These are phyloP conservation scores for Telmatochromis sp. DNA, from an alignment of 2,113 vertebrate species.

Conservation along the genomic window DNA sequence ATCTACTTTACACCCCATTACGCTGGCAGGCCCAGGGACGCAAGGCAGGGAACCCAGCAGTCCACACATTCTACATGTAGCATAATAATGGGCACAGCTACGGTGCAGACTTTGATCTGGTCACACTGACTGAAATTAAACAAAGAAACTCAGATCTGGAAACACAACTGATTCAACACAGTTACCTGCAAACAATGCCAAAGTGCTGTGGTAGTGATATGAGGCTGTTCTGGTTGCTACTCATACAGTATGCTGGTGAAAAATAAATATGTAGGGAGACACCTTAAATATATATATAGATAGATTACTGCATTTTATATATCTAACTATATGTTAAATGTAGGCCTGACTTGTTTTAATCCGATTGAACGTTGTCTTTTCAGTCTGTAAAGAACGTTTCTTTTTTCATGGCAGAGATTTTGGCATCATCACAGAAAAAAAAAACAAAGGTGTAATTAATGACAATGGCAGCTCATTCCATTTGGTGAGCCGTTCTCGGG, in stretches of 20 bases:
- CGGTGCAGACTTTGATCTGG: constrained; percentile 23
- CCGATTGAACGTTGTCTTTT: background rate
- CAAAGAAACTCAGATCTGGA: background rate
- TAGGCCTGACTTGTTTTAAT: background rate
- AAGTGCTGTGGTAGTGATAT: background rate
- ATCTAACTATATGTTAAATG: background rate
- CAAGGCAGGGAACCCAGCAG: background rate
- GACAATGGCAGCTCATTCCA: background rate
- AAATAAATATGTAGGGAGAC: background rate
- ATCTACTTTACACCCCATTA: constrained; percentile 59
- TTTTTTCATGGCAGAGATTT: background rate
- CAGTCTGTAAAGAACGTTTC: background rate
- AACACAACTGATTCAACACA: background rate
- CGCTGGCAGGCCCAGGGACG: background rate
- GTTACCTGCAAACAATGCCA: background rate
- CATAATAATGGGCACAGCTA: constrained; percentile 22
- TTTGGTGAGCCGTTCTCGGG: background rate
- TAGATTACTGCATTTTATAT: background rate
- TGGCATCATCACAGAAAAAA: background rate
- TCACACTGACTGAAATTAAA: background rate
- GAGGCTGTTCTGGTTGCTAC: background rate
- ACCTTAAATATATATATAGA: background rate
- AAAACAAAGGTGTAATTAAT: background rate
- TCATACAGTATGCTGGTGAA: background rate
- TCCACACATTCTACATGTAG: constrained; percentile 22